Evolutionary conservation across 2,888 invertebrate species (phyloP).

Genomic region (Anoplius nigerrimus): DNA sequence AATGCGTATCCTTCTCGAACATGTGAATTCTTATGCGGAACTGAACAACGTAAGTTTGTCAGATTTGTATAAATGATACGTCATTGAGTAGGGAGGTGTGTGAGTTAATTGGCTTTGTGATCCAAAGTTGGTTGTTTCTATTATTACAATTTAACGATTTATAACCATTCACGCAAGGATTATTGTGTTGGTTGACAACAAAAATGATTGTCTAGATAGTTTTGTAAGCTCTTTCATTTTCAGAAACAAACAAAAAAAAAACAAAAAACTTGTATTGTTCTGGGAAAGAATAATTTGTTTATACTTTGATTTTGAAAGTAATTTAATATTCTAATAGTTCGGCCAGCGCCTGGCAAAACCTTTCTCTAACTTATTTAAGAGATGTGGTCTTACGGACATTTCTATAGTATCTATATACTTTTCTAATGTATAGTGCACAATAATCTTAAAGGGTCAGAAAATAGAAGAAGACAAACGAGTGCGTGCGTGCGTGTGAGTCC

Average conservation of each 20-base stretch:
- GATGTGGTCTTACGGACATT: conserved; percentile 40
- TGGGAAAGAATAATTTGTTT: conserved; percentile 24
- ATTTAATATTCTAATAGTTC: conserved; percentile 32
- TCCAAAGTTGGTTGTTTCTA: conserved; percentile 62
- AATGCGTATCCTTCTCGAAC: neutral
- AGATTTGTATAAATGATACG: conserved; percentile 40
- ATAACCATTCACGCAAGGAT: no score
- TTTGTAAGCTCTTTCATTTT: conserved; percentile 2
- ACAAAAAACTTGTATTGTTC: no score
- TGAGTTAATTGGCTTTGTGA: conserved; percentile 54
- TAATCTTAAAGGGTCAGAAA: conserved; percentile 16
- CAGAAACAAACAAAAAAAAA: conserved; percentile 18
- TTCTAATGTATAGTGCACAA: conserved; percentile 37
- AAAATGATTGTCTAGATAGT: conserved; percentile 16
- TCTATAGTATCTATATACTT: conserved; percentile 38
- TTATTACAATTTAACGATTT: conserved; percentile 23
- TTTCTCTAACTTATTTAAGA: conserved; percentile 46
- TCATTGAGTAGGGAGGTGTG: conserved; percentile 35
- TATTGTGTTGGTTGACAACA: neutral
- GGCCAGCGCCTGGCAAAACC: conserved; percentile 29
- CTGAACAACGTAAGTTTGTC: conserved; percentile 46
- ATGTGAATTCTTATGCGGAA: conserved; percentile 21
- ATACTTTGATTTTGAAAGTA: conserved; percentile 42
- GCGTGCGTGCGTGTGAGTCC: no score
- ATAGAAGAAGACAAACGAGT: neutral